Evolutionary conservation across 2,797 vertebrate species (phyloP), one percentile per base, ranked within the genome.

Genomic region (Margarornis squamiger): DNA sequence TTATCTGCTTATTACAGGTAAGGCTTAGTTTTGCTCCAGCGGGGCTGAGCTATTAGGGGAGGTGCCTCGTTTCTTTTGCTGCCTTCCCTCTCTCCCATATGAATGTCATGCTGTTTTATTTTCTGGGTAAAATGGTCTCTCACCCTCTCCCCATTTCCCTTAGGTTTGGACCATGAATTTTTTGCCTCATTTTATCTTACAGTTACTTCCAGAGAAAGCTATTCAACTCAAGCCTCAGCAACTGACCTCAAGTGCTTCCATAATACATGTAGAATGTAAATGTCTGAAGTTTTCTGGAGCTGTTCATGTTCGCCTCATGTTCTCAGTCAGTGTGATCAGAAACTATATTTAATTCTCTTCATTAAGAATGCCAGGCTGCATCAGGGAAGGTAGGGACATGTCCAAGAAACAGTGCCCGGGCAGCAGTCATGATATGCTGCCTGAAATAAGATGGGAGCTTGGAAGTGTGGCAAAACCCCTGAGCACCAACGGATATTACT

Each of bases 311-410:
- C 78, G 41, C n/a, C 21, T 55, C 38, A 18, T 18, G 14, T 32
- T 81, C 36, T 14, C 62, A n/a, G 34, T 23, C 30, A 34, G 22
- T 3, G 24, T 49, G 78, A 83, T n/a, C 63, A 70, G 43, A 86
- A 73, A 91, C 66, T 43, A 0, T 45, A 46, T 72, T 89, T 83
- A 63, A 27, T 46, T 30, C 34, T 22, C 18, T 76, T 73, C 23
- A 54, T 41, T 59, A 77, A 70, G 66, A 54, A 48, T 39, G 14
- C 45, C 48, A 61, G 17, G 16, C 30, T 39, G 26, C 41, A 43
- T 38, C 10, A 34, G 20, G 36, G 21, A 62, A 73, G 49, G 22
- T 4, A 39, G 1, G 10, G 51, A 70, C 34, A 19, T 0, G 0
- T 38, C 55, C 10, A 22, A 63, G 41, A 51, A 92, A 21, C 36